phyloP scores from a whole-genome alignment of 2,113 vertebrate genomes.

The Plectropomus leopardus region DNA sequence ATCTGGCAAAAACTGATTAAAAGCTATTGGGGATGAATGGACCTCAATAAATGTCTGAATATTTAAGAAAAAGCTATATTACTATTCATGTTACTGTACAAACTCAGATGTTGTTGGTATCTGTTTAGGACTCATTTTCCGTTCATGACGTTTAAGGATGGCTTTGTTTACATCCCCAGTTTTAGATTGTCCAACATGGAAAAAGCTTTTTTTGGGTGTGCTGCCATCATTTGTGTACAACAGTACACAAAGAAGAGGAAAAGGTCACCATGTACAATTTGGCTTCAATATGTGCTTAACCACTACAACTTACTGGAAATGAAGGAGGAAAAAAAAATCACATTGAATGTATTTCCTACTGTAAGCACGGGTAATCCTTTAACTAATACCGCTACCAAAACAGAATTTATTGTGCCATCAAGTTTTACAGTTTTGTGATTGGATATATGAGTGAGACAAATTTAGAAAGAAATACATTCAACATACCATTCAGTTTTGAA shows the following conservation, averaged over 20 bases:
- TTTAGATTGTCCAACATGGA: not conserved
- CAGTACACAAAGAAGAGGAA: not conserved
- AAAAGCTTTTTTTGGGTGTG: no score
- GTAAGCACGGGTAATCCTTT: not conserved
- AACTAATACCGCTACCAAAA: not conserved
- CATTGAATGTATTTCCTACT: not conserved
- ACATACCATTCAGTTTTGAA: slow-evolving; percentile 14
- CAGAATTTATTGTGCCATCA: not conserved
- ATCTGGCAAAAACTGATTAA: not conserved
- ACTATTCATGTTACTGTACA: not conserved
- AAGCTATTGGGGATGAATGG: not conserved
- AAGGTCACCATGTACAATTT: not conserved
- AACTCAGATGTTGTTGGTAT: not conserved
- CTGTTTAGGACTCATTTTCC: not conserved
- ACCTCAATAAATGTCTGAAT: not conserved
- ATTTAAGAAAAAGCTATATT: not conserved
- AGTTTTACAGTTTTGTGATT: not conserved
- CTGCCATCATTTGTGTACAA: not conserved
- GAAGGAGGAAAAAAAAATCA: not conserved
- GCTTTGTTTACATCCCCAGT: not conserved
- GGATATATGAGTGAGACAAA: not conserved
- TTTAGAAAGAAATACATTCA: slow-evolving; percentile 2
- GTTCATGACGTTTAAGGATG: not conserved
- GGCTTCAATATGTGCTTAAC: not conserved
- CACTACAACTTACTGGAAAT: not conserved